These are phyloP conservation scores for Hybos culiciformis DNA, from an alignment of 2,888 invertebrate genomes.

Conservation along the genomic window DNA sequence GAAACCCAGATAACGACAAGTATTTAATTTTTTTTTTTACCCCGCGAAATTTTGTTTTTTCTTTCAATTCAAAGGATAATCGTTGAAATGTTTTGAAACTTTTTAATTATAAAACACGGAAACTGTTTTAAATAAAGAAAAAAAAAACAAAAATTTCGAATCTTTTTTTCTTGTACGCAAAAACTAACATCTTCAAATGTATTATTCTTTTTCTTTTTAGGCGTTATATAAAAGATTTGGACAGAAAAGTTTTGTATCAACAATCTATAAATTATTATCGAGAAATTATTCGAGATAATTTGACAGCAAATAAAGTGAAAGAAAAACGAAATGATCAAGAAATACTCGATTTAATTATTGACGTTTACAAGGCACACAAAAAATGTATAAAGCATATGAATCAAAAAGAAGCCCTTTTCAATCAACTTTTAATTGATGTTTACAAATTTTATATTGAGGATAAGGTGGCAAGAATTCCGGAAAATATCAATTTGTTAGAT, in stretches of 20 bases:
- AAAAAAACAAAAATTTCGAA: too few relatives aligned
- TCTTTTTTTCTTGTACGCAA: too few relatives aligned
- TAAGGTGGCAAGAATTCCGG: conserved; percentile 41
- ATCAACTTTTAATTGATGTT: conserved; percentile 51
- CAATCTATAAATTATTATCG: conserved; percentile 63
- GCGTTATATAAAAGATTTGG: conserved; percentile 72
- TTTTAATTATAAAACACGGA: background rate
- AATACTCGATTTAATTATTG: conserved; percentile 40
- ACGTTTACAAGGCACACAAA: conserved; percentile 54
- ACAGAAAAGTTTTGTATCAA: conserved; percentile 65
- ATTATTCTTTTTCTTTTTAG: conserved; percentile 32
- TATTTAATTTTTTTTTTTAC: conserved; percentile 34
- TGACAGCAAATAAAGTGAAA: conserved; percentile 39
- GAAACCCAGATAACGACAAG: conserved; percentile 76
- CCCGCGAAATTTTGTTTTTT: conserved; percentile 1
- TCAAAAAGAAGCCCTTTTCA: conserved; percentile 41
- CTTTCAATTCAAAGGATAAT: conserved; percentile 3
- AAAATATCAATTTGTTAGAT: conserved; percentile 49
- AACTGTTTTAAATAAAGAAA: conserved; percentile 2
- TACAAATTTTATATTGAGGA: conserved; percentile 51
- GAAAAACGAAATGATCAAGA: conserved; percentile 40
- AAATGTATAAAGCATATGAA: conserved; percentile 48
- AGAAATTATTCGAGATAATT: conserved; percentile 51
- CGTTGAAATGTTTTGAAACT: background rate
- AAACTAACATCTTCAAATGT: too few relatives aligned